Conservation (phyloP, 2,797 vertebrate genomes). For the Phylloscopus collybita region DNA sequence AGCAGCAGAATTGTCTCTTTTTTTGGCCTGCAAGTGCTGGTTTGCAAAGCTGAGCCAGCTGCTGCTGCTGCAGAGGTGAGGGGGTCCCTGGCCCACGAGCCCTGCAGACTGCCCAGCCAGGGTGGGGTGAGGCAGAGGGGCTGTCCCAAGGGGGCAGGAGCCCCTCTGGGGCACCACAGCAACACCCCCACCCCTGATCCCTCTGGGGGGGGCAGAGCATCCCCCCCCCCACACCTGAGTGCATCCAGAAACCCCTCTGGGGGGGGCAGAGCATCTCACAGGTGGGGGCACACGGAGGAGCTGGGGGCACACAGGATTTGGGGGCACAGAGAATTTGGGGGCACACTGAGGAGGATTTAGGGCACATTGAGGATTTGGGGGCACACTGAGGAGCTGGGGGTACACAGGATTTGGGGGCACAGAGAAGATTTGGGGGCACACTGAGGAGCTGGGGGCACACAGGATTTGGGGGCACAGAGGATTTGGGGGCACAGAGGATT, state of each 20-base stretch:
- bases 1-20: background rate
- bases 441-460: background rate
- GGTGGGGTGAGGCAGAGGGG: background rate
- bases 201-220: background rate
- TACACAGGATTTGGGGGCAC: no score
- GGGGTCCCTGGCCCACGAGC: fast-evolving
- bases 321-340: background rate
- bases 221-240: background rate
- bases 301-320: background rate
- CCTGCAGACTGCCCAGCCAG: no score
- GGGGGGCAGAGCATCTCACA: background rate
- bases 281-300: no score
- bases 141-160: background rate
- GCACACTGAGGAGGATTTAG: fast-evolving
- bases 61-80: background rate
- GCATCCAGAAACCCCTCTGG: background rate
- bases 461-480: background rate
- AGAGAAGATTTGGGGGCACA: background rate
- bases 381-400: no score
- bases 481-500: background rate
- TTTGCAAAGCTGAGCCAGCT: background rate
- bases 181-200: background rate
- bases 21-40: background rate
- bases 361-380: background rate
- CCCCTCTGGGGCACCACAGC: background rate